A percentile compares a stretch with the other conserved stretches of the same genome.
These are phyloP conservation scores for Auanema freiburgensis DNA, from an alignment of 2,888 invertebrate genomes.

Conservation along the genomic window DNA sequence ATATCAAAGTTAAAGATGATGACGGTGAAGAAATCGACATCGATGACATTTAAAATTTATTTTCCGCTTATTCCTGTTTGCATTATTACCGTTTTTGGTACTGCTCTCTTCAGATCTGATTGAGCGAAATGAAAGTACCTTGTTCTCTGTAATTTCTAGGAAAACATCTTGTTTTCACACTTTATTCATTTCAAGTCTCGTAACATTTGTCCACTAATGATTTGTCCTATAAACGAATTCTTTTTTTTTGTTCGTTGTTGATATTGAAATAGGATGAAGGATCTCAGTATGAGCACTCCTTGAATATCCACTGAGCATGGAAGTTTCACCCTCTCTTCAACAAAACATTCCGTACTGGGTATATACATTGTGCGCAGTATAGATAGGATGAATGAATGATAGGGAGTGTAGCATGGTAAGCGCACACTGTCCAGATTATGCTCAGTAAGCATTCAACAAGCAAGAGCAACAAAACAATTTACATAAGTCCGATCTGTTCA, in stretches of 20 bases:
- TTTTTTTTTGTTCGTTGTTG: background rate
- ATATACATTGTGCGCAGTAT: slow-evolving; percentile 24
- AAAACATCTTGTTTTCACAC: background rate
- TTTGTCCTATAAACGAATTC: background rate
- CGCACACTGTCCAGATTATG: too few species aligned
- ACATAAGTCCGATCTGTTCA: too few species aligned
- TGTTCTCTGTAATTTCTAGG: background rate
- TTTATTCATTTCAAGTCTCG: background rate
- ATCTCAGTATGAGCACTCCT: slow-evolving; percentile 20
- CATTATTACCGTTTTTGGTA: slow-evolving; percentile 3
- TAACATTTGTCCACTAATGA: background rate
- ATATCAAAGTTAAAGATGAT: slow-evolving; percentile 34
- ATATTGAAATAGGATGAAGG: background rate
- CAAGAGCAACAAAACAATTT: too few species aligned
- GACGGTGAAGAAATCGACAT: slow-evolving; percentile 56
- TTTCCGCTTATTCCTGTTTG: background rate
- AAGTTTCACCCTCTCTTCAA: slow-evolving; percentile 30
- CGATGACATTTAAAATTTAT: slow-evolving; percentile 52
- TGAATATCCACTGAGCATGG: slow-evolving; percentile 24
- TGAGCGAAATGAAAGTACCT: too few species aligned
- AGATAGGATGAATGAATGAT: background rate
- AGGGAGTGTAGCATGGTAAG: too few species aligned
- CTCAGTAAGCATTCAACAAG: too few species aligned
- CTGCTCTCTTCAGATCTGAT: too few species aligned
- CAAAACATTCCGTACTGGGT: slow-evolving; percentile 29